Base-by-base conservation (phyloP, 1,140 invertebrate genomes). In the Caerostris darwini region DNA sequence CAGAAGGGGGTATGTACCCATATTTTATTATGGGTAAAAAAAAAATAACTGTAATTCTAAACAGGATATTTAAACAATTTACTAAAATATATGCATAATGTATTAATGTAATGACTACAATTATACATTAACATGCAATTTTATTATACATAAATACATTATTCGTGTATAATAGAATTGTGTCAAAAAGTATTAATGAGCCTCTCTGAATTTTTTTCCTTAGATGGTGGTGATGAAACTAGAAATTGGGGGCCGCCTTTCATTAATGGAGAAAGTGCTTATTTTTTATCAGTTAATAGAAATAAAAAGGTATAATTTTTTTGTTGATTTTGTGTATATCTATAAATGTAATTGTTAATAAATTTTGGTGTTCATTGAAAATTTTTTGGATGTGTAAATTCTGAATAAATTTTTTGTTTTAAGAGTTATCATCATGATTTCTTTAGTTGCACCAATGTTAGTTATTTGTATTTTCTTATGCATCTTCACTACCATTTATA, bases 171-270 rank as follows among this genome's bases (percentile, higher is more conserved):
- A 64, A 14, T 64, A 64, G 17, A 14, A 64, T 64, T 64, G 10
- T 12, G 0, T 10, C 12, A 14, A 64, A 14, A 64, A 64, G 1
- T 64, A 64, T 14, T 64, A 17, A 17, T 17, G 5, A 5, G 12
- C 17, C 17, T 3, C 10, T 64, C 12, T 14, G 17, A 3, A 64
- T 14, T 64, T 71, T 57, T 59, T 12, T 89, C 34, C 69, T 3
- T 59, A 94, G 94, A 77, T 92, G 87, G 98, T n/a, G 99, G 99
- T 3, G 99, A 99, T 96, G 99, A 99, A 95, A 97, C 98, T 0
- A 96, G 99, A 71, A 97, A 97, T 86, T 99, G 99, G 98, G 98
- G 98, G 0, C 99, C 99, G 5, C 99, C 99, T 0, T 99, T 98
- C 96, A 96, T 98, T 71, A 96, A 96, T 92, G 97, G 97, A 12